Conservation (phyloP, 1,140 invertebrate genomes). For the Pachyrhynchus sulphureomaculatus region DNA sequence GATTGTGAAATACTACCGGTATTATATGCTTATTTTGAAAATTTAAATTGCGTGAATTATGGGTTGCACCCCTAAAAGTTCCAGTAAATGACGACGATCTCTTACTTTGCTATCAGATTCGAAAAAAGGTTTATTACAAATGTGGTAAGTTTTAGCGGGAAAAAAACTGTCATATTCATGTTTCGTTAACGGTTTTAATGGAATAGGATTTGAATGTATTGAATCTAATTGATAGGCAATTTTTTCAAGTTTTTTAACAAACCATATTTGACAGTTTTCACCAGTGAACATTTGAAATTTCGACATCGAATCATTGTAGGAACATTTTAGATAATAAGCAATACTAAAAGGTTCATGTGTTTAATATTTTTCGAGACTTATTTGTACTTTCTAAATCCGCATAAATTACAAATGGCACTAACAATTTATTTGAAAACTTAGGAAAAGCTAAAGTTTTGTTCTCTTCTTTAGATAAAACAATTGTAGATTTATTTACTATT, state of each 20-base stretch:
- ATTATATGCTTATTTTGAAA: slow-evolving; percentile 36
- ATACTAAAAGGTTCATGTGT: slow-evolving; percentile 42
- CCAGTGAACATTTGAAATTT: slow-evolving; percentile 37
- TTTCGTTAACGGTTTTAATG: slow-evolving; percentile 16
- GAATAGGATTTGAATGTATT: slow-evolving; percentile 26
- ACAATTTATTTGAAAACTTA: slow-evolving; percentile 35
- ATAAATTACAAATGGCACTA: slow-evolving; percentile 44
- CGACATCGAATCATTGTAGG: slow-evolving; percentile 35
- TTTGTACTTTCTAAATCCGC: slow-evolving; percentile 45
- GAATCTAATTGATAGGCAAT: slow-evolving; percentile 26
- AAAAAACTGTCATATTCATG: background rate
- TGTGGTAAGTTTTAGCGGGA: slow-evolving; percentile 30
- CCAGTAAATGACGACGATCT: slow-evolving; percentile 46
- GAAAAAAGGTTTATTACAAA: slow-evolving; percentile 35
- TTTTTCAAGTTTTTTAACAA: slow-evolving; percentile 27
- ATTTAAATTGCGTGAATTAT: slow-evolving; percentile 46
- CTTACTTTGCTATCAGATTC: slow-evolving; percentile 29
- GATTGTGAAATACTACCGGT: slow-evolving; percentile 4
- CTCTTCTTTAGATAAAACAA: slow-evolving; percentile 28
- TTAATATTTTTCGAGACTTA: slow-evolving; percentile 24
- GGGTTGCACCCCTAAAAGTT: slow-evolving; percentile 41
- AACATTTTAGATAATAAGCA: background rate
- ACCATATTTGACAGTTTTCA: slow-evolving; percentile 36
- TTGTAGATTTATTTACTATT: slow-evolving; percentile 8
- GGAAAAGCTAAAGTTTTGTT: slow-evolving; percentile 36